Base-by-base conservation (phyloP, 2,888 invertebrate species). In the Gortyna flavago region DNA sequence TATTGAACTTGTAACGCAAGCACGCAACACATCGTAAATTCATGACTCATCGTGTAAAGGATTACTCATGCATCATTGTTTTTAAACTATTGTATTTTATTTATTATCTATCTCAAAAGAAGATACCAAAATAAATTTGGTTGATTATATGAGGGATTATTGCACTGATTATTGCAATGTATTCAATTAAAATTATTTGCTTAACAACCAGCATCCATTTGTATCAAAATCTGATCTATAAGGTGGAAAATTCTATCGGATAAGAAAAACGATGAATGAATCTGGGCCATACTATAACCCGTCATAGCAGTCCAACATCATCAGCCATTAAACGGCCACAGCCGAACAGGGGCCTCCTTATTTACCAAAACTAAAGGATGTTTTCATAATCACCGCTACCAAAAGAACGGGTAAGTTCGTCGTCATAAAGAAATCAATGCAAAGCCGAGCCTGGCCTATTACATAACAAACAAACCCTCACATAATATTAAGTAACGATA, bases 1-100 rank as follows among this genome's bases (percentile, higher is more conserved):
- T 32, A 82, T 57, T 64, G 76, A 62, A 76, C 67, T n/a, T 38
- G 21, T 32, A 67, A 51, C 83, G 83, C 77, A 65, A 69, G 32
- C 76, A 51, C 83, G 83, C 77, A 65, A 69, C 32, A 68, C 77
- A 69, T 54, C 21, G 75, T 35, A 29, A 82, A 82, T 66, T 51
- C 44, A 44, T 79, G 82, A 79, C 25, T 79, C 82, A 59, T 69
- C 59, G 57, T 18, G 29, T 72, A 44, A 35, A 66, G 29, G 59
- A 75, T 79, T 61, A 75, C 76, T 79, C 79, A 79, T 75, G 59
- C 82, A 54, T 29, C 65, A 81, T 74, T 59, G 59, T 79, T 59
- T 75, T 74, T n/a, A 35, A 32, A 59, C 74, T 81, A 66, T 81
- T 82, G 51, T 67, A 29, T 29, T 72, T 61, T 66, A 54, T 72